Conservation (phyloP, 2,113 vertebrate genomes). For the Baryphthengus martii region DNA sequence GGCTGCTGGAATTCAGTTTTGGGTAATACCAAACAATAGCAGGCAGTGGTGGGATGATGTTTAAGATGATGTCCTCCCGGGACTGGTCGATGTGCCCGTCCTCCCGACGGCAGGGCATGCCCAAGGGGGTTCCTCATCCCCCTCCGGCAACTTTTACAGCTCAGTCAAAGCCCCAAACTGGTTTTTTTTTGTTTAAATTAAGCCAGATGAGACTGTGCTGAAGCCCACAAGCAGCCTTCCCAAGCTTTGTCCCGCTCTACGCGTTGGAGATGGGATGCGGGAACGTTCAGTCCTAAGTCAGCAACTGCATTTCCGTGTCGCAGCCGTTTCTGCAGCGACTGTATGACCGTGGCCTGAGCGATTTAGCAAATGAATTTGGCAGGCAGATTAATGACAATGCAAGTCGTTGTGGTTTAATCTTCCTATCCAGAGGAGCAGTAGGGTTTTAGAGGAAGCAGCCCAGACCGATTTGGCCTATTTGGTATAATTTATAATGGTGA, state of each 20-base stretch:
- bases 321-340: not conserved
- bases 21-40: not conserved
- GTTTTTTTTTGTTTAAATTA: not conserved
- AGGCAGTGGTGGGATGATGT: not conserved
- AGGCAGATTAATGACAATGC: not conserved
- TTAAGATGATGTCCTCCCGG: not conserved
- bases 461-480: not conserved
- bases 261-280: not conserved
- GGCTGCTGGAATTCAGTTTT: not conserved
- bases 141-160: rapidly evolving
- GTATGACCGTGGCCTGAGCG: not conserved
- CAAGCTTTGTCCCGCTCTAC: not conserved
- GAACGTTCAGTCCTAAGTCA: not conserved
- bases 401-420: not conserved
- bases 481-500: not conserved
- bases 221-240: not conserved
- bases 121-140: not conserved
- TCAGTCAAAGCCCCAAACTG: rapidly evolving
- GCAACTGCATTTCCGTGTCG: rapidly evolving
- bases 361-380: not conserved
- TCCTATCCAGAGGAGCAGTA: not conserved
- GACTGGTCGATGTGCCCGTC: rapidly evolving
- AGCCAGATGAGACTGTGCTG: not conserved
- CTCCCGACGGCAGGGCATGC: not conserved
- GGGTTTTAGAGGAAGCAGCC: not conserved